These are phyloP conservation scores for Acipenser transmontanus DNA, from an alignment of 2,797 vertebrate genomes.

Conservation along the genomic window DNA sequence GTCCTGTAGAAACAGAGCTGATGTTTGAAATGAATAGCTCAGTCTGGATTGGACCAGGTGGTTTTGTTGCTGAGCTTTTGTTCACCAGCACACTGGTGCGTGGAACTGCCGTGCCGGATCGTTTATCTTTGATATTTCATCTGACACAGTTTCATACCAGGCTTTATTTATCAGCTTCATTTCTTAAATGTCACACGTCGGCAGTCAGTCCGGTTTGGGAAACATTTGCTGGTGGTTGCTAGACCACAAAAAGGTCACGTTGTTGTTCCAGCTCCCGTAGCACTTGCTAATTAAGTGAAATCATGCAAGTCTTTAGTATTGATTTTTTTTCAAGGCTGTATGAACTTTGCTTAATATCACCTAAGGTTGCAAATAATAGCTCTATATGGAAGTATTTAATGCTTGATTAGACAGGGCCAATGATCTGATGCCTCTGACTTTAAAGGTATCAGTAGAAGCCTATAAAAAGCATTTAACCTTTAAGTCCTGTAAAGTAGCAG, in stretches of 20 bases:
- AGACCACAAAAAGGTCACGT: slow-evolving; percentile 54
- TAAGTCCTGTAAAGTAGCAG: no score
- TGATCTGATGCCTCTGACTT: no score
- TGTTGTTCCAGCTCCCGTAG: slow-evolving; percentile 58
- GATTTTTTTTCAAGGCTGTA: slow-evolving; percentile 43
- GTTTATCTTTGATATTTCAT: neutral
- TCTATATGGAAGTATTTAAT: slow-evolving; percentile 1
- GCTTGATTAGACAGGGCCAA: neutral
- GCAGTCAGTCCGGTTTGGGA: slow-evolving; percentile 15
- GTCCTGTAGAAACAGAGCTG: no score
- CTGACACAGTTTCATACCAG: neutral
- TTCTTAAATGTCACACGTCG: slow-evolving; percentile 12
- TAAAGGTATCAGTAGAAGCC: no score
- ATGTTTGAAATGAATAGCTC: no score
- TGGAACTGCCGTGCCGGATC: neutral
- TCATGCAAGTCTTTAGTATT: slow-evolving; percentile 55
- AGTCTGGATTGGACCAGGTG: no score
- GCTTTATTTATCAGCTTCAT: slow-evolving; percentile 1
- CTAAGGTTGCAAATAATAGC: neutral
- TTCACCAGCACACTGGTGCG: neutral
- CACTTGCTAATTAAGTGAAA: slow-evolving; percentile 61
- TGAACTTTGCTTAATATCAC: slow-evolving; percentile 8
- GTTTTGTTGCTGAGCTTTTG: no score
- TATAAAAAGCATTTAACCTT: no score
- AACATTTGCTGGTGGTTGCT: slow-evolving; percentile 18